phyloP scores from a whole-genome alignment of 1,140 invertebrate species.

The Harpegnathos saltator region DNA sequence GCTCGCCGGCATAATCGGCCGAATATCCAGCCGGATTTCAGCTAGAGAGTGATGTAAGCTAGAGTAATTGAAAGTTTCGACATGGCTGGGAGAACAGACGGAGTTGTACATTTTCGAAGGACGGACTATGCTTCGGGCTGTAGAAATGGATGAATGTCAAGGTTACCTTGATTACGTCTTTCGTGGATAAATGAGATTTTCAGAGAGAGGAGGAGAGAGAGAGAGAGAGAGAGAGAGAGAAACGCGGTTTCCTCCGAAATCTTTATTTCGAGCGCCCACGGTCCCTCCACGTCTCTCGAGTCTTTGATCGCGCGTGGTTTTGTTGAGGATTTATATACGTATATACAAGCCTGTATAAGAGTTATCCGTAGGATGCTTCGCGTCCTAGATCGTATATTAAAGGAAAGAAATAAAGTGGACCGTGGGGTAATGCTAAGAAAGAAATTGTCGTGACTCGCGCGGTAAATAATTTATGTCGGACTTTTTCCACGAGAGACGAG shows the following conservation, averaged over 20 bases:
- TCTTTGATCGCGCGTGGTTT: not conserved
- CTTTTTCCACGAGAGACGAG: conserved; percentile 13
- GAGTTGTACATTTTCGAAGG: too few species aligned
- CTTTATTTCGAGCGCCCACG: not conserved
- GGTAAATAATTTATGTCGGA: conserved; percentile 37
- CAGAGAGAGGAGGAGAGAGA: too few species aligned
- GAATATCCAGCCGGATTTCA: not conserved
- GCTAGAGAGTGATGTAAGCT: not conserved
- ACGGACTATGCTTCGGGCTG: too few species aligned
- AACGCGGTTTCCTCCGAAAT: not conserved
- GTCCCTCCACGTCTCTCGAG: not conserved
- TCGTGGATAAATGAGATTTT: not conserved
- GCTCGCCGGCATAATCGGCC: not conserved
- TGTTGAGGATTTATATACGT: not conserved
- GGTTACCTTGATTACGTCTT: not conserved
- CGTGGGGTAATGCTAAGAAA: conserved; percentile 1
- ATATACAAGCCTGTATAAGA: not conserved
- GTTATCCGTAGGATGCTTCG: not conserved
- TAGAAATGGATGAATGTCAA: not conserved
- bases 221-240: too few species aligned
- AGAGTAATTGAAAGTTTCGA: conserved; percentile 10
- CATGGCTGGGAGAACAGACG: not conserved
- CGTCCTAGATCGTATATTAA: not conserved
- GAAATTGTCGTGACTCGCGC: conserved; percentile 17
- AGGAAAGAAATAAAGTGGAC: not conserved